Evolutionary conservation across 2,797 vertebrate species (phyloP).

Genomic region (Sphaeramia orbicularis): DNA sequence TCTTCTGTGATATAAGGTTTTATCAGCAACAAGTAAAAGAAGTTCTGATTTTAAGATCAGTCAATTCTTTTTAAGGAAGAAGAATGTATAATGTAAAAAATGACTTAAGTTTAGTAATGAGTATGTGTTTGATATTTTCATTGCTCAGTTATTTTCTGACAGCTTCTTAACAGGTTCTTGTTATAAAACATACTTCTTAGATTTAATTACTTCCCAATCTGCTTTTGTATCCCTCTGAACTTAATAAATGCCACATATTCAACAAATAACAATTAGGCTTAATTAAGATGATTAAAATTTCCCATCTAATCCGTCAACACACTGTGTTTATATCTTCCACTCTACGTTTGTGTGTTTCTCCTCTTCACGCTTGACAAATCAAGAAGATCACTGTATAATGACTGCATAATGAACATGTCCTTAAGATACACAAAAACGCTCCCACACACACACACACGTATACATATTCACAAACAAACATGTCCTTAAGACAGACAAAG

Average conservation of each 20-base stretch:
- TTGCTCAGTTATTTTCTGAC: neutral
- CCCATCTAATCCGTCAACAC: constrained; percentile 70
- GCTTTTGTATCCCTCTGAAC: constrained; percentile 65
- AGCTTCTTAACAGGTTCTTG: constrained; percentile 55
- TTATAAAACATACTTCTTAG: constrained; percentile 52
- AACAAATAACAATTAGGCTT: constrained; percentile 80
- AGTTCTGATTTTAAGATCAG: too few species aligned
- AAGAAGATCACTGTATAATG: constrained; percentile 74
- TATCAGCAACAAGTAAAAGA: too few species aligned
- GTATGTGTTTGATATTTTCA: neutral
- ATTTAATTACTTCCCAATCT: constrained; percentile 69
- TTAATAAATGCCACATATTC: constrained; percentile 76
- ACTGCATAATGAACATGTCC: constrained; percentile 61
- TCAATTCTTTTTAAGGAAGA: too few species aligned
- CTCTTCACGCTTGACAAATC: constrained; percentile 72
- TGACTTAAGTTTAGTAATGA: too few species aligned
- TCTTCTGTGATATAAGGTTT: too few species aligned
- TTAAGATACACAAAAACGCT: constrained; percentile 63
- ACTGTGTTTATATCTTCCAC: constrained; percentile 48
- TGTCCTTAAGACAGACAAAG: constrained; percentile 79
- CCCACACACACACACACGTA: constrained; percentile 33
- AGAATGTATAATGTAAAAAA: too few species aligned
- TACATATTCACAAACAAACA: constrained; percentile 73
- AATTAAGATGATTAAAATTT: constrained; percentile 83
- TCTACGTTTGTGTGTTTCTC: constrained; percentile 25